These are phyloP conservation scores for Diachasma alloeum DNA, from an alignment of 1,140 invertebrate species.

Conservation along the genomic window DNA sequence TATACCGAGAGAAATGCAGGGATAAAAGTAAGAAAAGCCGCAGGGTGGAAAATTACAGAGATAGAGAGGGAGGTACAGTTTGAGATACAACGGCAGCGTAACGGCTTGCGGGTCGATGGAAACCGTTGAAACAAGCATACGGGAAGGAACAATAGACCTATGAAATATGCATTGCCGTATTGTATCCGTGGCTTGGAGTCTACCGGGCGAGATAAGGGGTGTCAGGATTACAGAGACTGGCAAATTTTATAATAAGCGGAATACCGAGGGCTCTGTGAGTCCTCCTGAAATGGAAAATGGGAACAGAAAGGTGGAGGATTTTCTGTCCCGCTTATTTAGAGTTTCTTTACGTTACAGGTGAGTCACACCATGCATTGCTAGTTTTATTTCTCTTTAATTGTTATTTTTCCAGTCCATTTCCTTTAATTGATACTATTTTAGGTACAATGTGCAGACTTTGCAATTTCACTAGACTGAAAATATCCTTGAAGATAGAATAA, in stretches of 20 bases:
- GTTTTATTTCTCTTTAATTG: too few relatives aligned
- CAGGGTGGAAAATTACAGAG: not conserved
- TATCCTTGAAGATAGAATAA: too few relatives aligned
- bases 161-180: slow-evolving; percentile 24
- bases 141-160: slow-evolving; percentile 20
- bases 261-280: not conserved
- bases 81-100: not conserved
- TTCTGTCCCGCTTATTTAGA: too few relatives aligned
- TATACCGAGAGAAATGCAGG: not conserved
- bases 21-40: not conserved
- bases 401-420: too few relatives aligned
- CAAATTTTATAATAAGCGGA: not conserved
- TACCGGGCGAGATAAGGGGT: not conserved
- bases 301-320: too few relatives aligned
- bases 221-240: not conserved
- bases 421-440: too few relatives aligned
- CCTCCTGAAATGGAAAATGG: too few relatives aligned
- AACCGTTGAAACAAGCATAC: slow-evolving; percentile 2
- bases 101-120: not conserved
- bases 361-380: too few relatives aligned
- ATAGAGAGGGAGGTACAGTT: not conserved
- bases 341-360: too few relatives aligned
- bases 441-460: too few relatives aligned
- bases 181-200: not conserved
- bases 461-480: too few relatives aligned